Evolutionary conservation across 2,888 invertebrate genomes (phyloP).

Genomic region (Coecobrya sp.): DNA sequence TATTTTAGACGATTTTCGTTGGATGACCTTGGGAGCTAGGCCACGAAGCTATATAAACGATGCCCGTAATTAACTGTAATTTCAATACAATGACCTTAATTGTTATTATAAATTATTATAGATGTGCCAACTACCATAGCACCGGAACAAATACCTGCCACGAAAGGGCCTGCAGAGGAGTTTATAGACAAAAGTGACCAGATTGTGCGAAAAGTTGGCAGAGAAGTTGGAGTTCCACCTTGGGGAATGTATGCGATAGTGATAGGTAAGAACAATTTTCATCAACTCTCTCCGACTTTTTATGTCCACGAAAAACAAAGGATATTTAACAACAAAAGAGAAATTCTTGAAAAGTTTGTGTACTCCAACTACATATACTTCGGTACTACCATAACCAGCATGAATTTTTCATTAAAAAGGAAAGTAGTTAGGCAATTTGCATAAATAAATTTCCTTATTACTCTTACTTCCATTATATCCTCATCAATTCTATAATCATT

Average conservation of each 20-base stretch:
- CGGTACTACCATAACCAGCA: background rate
- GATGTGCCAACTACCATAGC: conserved; percentile 71
- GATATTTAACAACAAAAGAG: background rate
- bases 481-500: background rate
- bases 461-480: background rate
- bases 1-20: conserved; percentile 6
- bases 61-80: background rate
- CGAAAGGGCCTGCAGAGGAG: conserved; percentile 86
- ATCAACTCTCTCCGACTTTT: background rate
- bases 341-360: background rate
- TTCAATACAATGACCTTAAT: background rate
- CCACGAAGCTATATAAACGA: background rate
- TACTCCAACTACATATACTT: background rate
- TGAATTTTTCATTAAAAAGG: background rate
- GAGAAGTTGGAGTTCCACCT: conserved; percentile 93
- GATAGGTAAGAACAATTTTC: conserved; percentile 90
- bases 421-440: background rate
- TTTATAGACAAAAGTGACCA: conserved; percentile 89
- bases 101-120: background rate
- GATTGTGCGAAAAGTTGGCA: conserved; percentile 90
- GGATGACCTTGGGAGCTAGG: background rate
- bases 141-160: conserved; percentile 74
- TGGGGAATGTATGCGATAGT: conserved; percentile 95
- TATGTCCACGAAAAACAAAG: background rate
- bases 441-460: background rate